These are phyloP conservation scores for Oeneis ivallda DNA, from an alignment of 2,888 invertebrate genomes.

Conservation along the genomic window DNA sequence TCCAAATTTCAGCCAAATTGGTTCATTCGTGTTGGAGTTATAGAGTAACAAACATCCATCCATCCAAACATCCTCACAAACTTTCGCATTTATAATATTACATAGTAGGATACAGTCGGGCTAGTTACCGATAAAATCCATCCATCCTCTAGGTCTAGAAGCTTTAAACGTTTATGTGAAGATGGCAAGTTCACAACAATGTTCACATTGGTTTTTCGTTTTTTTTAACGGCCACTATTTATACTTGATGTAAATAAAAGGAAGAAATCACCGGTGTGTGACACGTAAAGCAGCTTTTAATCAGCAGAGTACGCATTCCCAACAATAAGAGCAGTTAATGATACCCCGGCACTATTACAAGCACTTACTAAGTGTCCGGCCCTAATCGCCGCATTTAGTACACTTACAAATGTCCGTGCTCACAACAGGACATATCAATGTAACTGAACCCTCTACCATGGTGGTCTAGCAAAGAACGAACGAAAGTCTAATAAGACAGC, in stretches of 20 bases:
- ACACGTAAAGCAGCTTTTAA: constrained; percentile 28
- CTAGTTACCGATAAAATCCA: no score
- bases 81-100: no score
- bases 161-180: no score
- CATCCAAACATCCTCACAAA: no score
- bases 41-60: no score
- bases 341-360: constrained; percentile 38
- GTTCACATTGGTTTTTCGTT: no score
- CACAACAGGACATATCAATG: constrained; percentile 62
- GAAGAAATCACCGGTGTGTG: constrained; percentile 12
- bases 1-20: no score
- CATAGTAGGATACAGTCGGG: no score
- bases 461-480: constrained; percentile 67
- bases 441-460: constrained; percentile 63
- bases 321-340: constrained; percentile 33
- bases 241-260: constrained; percentile 1
- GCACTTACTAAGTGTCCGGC: constrained; percentile 42
- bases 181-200: no score
- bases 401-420: constrained; percentile 68
- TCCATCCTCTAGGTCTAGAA: no score
- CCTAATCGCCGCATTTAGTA: constrained; percentile 57
- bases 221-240: no score
- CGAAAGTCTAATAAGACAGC: constrained; percentile 73
- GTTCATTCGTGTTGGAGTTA: no score
- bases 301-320: constrained; percentile 25